A percentile compares a stretch with the other conserved stretches of the same genome.
Conservation (phyloP, 2,797 vertebrate genomes). For the Oreochromis mossambicus region DNA sequence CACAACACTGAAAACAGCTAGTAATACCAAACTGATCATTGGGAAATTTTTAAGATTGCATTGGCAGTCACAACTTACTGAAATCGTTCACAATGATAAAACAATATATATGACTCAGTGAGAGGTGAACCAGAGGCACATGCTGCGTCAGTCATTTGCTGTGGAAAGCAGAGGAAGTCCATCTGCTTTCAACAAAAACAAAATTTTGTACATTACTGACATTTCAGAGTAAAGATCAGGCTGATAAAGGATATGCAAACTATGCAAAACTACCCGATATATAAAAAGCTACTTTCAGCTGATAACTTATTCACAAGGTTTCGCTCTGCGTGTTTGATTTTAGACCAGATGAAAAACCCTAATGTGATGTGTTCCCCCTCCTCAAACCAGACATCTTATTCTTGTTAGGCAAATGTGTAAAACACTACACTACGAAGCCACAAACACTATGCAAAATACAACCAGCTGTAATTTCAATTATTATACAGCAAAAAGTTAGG, state of each 20-base stretch:
- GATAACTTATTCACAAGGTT: neutral
- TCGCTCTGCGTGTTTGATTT: neutral
- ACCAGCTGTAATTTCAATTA: neutral
- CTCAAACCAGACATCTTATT: neutral
- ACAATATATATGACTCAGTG: neutral
- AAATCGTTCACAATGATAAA: neutral
- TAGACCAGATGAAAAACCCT: neutral
- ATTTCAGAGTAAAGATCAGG: neutral
- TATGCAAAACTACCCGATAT: neutral
- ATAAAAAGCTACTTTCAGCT: neutral
- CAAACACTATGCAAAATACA: neutral
- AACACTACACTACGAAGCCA: neutral
- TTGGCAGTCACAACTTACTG: neutral
- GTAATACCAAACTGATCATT: neutral
- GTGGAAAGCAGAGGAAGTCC: neutral
- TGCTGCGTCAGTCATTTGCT: neutral
- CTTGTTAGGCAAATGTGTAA: neutral
- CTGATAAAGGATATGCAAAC: neutral
- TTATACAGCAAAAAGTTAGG: neutral
- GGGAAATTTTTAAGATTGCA: neutral
- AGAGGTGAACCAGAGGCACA: fast-evolving
- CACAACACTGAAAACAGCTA: neutral
- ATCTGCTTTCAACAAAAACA: neutral
- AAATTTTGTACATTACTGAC: neutral
- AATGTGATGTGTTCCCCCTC: neutral